Evolutionary conservation across 2,888 invertebrate genomes (phyloP).

Genomic region (Stegana nigrithorax): DNA sequence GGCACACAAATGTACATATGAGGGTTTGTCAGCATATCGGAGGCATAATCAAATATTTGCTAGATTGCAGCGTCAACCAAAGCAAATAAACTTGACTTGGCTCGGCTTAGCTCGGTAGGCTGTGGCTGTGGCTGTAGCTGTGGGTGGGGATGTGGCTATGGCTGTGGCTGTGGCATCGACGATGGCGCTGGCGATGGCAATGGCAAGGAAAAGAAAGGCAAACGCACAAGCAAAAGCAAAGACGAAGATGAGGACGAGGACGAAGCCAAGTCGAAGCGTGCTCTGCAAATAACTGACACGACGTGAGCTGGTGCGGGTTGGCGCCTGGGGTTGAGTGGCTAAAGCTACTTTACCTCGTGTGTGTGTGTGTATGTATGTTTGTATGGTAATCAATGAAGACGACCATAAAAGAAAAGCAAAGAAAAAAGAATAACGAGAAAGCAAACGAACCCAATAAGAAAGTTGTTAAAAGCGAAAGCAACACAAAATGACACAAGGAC

Average conservation of each 20-base stretch:
- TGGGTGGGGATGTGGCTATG: too few species aligned
- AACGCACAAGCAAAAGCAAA: neutral
- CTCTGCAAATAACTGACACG: constrained; percentile 9
- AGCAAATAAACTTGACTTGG: constrained; percentile 44
- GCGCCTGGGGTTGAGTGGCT: neutral
- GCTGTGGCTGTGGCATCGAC: neutral
- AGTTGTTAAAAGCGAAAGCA: neutral
- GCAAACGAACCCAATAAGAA: neutral
- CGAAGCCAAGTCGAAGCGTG: neutral
- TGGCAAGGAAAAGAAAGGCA: neutral
- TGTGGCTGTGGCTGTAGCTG: constrained; percentile 24
- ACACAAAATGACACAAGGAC: neutral
- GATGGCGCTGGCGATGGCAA: neutral
- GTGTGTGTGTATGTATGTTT: neutral
- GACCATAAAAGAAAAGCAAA: neutral
- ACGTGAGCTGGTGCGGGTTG: neutral
- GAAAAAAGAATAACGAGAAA: neutral
- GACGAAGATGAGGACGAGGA: neutral
- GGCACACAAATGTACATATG: neutral
- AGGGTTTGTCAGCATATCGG: constrained; percentile 43
- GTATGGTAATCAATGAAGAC: constrained; percentile 11
- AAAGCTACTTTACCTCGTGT: neutral
- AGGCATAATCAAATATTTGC: constrained; percentile 49
- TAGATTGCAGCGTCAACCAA: constrained; percentile 47
- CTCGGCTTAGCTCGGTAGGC: too few species aligned